These are phyloP conservation scores for Diadophis punctatus DNA, from an alignment of 2,113 vertebrate genomes.

Conservation along the genomic window DNA sequence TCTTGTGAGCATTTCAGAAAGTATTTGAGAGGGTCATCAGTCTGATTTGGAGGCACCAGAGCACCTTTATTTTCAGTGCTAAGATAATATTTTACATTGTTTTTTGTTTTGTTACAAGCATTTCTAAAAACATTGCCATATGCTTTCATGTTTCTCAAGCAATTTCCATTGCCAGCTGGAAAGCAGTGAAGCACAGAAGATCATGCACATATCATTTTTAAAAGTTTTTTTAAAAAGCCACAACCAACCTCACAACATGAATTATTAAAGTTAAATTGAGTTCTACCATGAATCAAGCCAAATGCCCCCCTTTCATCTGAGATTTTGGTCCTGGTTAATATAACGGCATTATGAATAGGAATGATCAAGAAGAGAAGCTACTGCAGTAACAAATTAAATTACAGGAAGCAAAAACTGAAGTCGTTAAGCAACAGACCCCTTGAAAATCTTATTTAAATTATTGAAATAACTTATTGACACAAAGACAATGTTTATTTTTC, in stretches of 20 bases:
- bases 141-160: background rate
- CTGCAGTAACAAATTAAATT: background rate
- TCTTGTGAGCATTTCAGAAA: background rate
- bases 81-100: background rate
- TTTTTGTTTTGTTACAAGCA: background rate
- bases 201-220: background rate
- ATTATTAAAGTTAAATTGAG: background rate
- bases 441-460: conserved; percentile 34
- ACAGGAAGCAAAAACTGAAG: background rate
- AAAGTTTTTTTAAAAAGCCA: background rate
- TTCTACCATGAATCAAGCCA: background rate
- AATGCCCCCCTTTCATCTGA: background rate
- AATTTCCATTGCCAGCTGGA: background rate
- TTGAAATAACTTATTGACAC: conserved; percentile 36
- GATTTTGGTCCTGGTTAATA: background rate
- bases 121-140: background rate
- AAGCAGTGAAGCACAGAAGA: background rate
- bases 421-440: conserved; percentile 1
- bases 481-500: conserved; percentile 30
- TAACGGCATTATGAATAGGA: fast-evolving
- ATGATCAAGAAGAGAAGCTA: background rate
- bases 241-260: background rate
- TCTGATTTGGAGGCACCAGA: background rate
- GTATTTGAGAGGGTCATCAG: background rate
- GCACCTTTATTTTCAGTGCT: background rate